These are phyloP conservation scores for Syncerus caffer DNA, from an alignment of 2,797 vertebrate genomes.

Conservation along the genomic window DNA sequence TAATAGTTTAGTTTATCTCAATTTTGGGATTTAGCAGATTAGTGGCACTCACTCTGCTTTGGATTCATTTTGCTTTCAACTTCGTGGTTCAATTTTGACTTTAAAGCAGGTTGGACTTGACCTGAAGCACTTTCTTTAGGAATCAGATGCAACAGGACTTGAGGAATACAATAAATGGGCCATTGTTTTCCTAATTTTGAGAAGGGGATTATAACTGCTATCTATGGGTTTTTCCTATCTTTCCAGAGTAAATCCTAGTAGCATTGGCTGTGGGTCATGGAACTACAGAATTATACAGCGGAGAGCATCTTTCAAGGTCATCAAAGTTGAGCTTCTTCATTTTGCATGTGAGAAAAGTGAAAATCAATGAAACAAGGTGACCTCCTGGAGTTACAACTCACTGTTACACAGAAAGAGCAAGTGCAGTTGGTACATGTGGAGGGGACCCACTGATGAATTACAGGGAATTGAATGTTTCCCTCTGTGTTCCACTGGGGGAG, in stretches of 20 bases:
- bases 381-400: neutral
- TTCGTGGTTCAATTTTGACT: neutral
- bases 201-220: neutral
- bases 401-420: neutral
- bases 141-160: neutral
- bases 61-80: slow-evolving; percentile 44
- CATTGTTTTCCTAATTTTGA: neutral
- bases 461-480: too few species aligned
- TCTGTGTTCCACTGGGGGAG: neutral
- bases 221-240: neutral
- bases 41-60: neutral
- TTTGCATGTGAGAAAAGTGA: neutral
- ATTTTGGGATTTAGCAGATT: neutral
- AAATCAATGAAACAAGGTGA: neutral
- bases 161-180: neutral
- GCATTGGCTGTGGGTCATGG: neutral
- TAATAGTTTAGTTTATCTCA: neutral
- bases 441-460: neutral
- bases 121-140: neutral
- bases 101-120: neutral
- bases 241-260: neutral
- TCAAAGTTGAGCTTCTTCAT: neutral
- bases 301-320: neutral
- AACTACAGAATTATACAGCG: neutral
- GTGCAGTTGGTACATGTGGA: neutral